phyloP scores from a whole-genome alignment of 2,113 vertebrate species.

The Pimephales promelas region DNA sequence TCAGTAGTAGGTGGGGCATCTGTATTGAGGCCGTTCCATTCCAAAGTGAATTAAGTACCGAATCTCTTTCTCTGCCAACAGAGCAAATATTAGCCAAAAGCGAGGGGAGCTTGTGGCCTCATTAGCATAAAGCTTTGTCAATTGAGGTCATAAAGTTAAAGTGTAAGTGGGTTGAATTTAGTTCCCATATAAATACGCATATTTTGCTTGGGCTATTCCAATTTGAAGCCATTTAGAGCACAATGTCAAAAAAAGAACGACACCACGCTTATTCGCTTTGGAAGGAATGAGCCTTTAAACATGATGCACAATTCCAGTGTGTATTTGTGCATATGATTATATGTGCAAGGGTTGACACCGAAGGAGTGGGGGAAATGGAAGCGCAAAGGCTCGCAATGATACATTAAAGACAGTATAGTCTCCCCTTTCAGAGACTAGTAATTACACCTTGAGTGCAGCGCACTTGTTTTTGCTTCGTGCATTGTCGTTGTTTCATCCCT shows the following conservation, averaged over 20 bases:
- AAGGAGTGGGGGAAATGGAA: conserved; percentile 12
- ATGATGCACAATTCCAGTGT: conserved; percentile 79
- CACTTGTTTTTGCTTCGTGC: conserved; percentile 11
- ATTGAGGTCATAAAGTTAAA: conserved; percentile 36
- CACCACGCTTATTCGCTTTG: conserved; percentile 18
- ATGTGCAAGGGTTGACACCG: conserved; percentile 34
- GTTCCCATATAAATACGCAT: neutral
- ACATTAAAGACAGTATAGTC: conserved; percentile 18
- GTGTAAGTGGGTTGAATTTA: conserved; percentile 26
- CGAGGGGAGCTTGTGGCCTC: conserved; percentile 29
- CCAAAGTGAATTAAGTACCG: conserved; percentile 66
- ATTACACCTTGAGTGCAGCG: conserved; percentile 15
- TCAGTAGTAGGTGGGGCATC: conserved; percentile 66
- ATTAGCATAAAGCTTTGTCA: conserved; percentile 51
- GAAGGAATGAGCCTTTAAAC: conserved; percentile 38
- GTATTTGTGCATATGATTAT: conserved; percentile 42
- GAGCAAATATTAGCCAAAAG: conserved; percentile 48
- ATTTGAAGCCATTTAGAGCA: neutral
- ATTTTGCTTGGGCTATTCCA: neutral
- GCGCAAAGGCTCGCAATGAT: conserved; percentile 15
- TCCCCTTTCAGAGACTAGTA: conserved; percentile 26
- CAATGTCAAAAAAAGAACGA: neutral
- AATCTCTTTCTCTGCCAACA: conserved; percentile 42
- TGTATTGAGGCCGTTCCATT: conserved; percentile 47
- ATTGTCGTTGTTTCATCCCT: conserved; percentile 19